phyloP scores from a whole-genome alignment of 2,888 invertebrate genomes.

The Arrhopalites spinosus region DNA sequence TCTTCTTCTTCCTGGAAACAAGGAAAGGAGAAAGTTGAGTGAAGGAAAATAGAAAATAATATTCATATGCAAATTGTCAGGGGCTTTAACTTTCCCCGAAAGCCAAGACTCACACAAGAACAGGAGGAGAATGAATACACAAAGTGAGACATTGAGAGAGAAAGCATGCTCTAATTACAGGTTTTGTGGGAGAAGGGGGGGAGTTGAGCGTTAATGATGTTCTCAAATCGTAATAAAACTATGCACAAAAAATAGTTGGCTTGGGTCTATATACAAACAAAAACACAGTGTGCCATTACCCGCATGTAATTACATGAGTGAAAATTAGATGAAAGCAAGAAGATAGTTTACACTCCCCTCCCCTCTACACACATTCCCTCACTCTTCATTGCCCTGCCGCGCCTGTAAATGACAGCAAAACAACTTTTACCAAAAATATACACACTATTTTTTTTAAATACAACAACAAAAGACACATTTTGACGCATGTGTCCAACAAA shows the following conservation, averaged over 20 bases:
- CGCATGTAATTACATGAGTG: not conserved
- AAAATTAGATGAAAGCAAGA: constrained; percentile 22
- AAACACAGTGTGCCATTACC: not conserved
- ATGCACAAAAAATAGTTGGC: constrained; percentile 17
- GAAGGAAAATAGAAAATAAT: constrained; percentile 19
- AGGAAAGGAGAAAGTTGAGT: not conserved
- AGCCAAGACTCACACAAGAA: too few species aligned
- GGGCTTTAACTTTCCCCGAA: not conserved
- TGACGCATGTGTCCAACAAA: not conserved
- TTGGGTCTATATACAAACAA: not conserved
- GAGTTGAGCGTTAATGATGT: constrained; percentile 35
- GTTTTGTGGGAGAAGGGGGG: constrained; percentile 15
- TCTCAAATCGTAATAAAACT: constrained; percentile 35
- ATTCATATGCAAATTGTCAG: constrained; percentile 25
- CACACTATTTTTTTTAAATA: too few species aligned
- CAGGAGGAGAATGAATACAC: not conserved
- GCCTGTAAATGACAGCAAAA: not conserved
- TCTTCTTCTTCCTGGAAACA: not conserved
- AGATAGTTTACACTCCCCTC: not conserved
- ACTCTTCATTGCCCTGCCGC: not conserved
- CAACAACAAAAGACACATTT: too few species aligned
- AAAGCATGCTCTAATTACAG: constrained; percentile 31
- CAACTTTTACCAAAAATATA: not conserved
- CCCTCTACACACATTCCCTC: not conserved
- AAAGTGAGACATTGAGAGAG: not conserved